Base-by-base conservation (phyloP, 2,888 invertebrate species). In the Alitta virens region DNA sequence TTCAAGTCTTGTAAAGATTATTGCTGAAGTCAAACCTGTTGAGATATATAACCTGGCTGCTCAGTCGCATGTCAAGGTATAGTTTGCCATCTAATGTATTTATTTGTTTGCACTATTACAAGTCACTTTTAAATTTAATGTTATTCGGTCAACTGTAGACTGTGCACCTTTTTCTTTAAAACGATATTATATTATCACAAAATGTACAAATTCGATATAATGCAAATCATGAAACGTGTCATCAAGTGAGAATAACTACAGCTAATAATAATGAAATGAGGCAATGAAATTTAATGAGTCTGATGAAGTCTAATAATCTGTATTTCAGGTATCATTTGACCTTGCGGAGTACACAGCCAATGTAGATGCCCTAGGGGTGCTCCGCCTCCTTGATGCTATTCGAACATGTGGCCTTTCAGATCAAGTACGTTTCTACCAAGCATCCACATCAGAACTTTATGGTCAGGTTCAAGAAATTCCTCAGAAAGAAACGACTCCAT, bases 31-130 rank as follows among this genome's bases (percentile, higher is more conserved):
- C 21, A 86, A 86, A 73, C 99, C 99, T 0, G 88, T 88, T 42
- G 99, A 99, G 84, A 92, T 99, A 70, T 99, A 99, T 82, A 99
- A 99, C 85, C 86, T 99, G 67, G 99, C 96, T 0, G 99, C 99
- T 0, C 98, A 99, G 81, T 97, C 97, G 71, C 99, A 99, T 83
- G 98, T 99, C 1, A 98, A 98, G 85, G 95, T 97, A 42, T n/a
- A n/a, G n/a, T n/a, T n/a, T n/a, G n/a, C n/a, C n/a, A n/a, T n/a
- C n/a, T n/a, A n/a, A n/a, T n/a, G n/a, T n/a, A n/a, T n/a, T n/a
- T n/a, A n/a, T n/a, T n/a, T n/a, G n/a, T n/a, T n/a, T n/a, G n/a
- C n/a, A n/a, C n/a, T n/a, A n/a, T n/a, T n/a, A n/a, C n/a, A n/a
- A n/a, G n/a, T n/a, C n/a, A n/a, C n/a, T n/a, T n/a, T n/a, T n/a